Conservation (phyloP, 1,140 invertebrate genomes). For the Asobara japonica region DNA sequence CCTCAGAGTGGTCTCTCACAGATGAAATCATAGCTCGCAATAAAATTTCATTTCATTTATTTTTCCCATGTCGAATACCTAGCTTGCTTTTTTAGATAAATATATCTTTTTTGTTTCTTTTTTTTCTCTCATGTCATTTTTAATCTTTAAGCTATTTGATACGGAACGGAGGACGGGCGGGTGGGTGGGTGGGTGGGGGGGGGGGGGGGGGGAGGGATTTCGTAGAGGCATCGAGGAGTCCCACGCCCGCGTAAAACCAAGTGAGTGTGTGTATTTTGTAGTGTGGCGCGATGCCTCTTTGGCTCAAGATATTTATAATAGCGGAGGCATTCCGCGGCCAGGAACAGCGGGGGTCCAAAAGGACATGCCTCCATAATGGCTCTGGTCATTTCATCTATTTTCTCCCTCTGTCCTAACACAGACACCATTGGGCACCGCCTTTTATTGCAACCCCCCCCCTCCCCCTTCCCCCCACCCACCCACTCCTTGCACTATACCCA, state of each 20-base stretch:
- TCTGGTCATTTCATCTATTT: constrained; percentile 54
- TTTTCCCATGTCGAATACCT: not conserved
- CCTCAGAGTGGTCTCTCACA: not conserved
- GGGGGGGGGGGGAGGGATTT: no score
- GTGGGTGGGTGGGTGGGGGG: no score
- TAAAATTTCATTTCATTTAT: constrained; percentile 3
- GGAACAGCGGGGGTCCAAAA: constrained; percentile 55
- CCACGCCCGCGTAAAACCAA: constrained; percentile 47
- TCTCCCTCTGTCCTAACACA: constrained; percentile 34
- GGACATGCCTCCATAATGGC: constrained; percentile 57
- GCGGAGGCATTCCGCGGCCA: constrained; percentile 50
- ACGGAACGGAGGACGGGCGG: no score
- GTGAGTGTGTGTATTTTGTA: constrained; percentile 10
- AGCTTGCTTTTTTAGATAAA: not conserved
- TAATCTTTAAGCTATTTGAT: constrained; percentile 11
- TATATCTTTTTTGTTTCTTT: not conserved
- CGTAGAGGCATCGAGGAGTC: constrained; percentile 40
- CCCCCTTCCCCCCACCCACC: not conserved
- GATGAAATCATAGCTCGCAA: constrained; percentile 10
- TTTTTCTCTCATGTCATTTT: constrained; percentile 7
- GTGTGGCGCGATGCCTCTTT: constrained; percentile 21
- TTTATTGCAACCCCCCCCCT: not conserved
- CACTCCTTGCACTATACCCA: not conserved
- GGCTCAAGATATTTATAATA: constrained; percentile 56
- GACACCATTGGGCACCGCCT: not conserved